Base-by-base conservation (phyloP, 2,797 vertebrate genomes). In the Gymnodraco acuticeps region DNA sequence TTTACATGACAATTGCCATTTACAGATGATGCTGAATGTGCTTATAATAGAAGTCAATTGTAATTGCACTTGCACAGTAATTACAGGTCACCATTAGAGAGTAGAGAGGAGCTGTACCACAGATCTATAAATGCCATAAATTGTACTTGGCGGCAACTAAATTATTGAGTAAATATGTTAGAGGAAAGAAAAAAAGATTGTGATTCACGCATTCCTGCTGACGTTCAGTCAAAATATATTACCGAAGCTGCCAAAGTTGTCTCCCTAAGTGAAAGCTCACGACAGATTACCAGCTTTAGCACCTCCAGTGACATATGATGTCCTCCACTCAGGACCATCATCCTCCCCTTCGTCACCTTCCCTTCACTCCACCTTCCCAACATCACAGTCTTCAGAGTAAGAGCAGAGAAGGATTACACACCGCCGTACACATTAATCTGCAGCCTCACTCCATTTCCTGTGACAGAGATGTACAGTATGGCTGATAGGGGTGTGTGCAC, bases 321-420 rank as follows among this genome's bases (percentile, higher is more conserved):
- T 87, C 75, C 54, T 73, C 68, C 66, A 64, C 61, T 83, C 54
- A 78, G 65, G 58, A 79, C 71, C 74, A 70, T 80, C 81, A 51
- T 73, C 75, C 48, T 66, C 51, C 70, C 55, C 71, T 60, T 67
- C 75, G 74, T 85, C 79, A 70, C 81, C 68, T 42, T 56, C 43
- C 64, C 72, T 59, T 58, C 72, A 41, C 78, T 70, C n/a, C 59
- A 76, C 60, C 71, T 58, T 64, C 55, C 70, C 65, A 59, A 58
- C 60, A 75, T 27, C 66, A 72, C 59, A 64, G 60, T 76, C 75
- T 62, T 85, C 46, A 7, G 50, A 78, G 73, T 50, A 54, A 75
- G 64, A 76, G 81, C 13, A 63, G 48, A 73, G 33, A 72, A 11
- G 81, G 81, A 89, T 89, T 89, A 85, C 80, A 79, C 67, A 67